Evolutionary conservation across 2,113 vertebrate genomes (phyloP).

Genomic region (Crotalus helleri): DNA sequence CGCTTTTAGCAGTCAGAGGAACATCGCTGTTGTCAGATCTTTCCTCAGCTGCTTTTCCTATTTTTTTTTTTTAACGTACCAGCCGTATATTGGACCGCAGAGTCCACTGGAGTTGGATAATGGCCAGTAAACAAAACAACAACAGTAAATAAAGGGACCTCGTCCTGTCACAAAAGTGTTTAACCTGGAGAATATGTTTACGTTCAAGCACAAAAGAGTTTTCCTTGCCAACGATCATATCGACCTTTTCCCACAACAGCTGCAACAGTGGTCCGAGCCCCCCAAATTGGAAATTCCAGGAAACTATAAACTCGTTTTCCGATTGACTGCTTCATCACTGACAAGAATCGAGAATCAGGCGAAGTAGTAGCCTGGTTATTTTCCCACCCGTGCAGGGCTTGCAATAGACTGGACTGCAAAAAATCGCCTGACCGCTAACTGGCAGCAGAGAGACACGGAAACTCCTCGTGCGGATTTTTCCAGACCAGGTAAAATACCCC

Average conservation of each 20-base stretch:
- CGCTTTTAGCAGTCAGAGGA: neutral
- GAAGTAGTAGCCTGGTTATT: neutral
- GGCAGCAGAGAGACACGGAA: neutral
- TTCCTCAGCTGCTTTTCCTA: neutral
- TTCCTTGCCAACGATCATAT: neutral
- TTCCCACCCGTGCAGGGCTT: neutral
- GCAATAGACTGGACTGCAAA: neutral
- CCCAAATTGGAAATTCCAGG: neutral
- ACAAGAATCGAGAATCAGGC: neutral
- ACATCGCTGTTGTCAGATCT: neutral
- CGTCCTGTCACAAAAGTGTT: neutral
- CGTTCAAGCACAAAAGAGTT: neutral
- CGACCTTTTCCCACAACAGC: neutral
- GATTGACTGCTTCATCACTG: neutral
- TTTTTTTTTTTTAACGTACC: neutral
- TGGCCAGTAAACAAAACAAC: neutral
- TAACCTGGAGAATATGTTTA: neutral
- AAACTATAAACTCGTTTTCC: neutral
- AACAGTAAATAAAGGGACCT: neutral
- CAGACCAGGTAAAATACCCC: neutral
- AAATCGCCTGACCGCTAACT: neutral
- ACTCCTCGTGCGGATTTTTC: neutral
- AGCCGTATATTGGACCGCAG: neutral
- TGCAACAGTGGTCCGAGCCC: neutral
- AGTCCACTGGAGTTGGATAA: neutral